Evolutionary conservation across 2,888 invertebrate species (phyloP), one percentile per base, ranked within the genome.

Genomic region (Tetanocera ferruginea): DNA sequence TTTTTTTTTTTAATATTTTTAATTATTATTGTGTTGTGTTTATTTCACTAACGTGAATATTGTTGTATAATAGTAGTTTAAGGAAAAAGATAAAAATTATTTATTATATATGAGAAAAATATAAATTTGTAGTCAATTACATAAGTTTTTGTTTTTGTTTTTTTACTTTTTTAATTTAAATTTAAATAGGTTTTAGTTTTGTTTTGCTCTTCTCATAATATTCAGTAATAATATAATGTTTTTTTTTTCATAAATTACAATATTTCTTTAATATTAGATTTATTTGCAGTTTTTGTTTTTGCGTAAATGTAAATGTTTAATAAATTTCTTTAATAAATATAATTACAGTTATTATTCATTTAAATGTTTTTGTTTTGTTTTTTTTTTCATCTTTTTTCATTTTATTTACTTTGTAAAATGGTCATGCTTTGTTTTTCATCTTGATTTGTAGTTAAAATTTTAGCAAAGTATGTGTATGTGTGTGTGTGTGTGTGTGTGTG

Each of bases 211-310:
- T 57, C 74, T 57, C 74, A 69, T 80, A 80, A 76, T 78, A 77
- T 64, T 78, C 79, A 71, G 71, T 77, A 76, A 79, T 72, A 77
- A 78, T 76, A 81, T 83, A 85, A 84, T n/a, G n/a, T n/a, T 78
- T 78, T 55, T 72, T 84, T 66, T 82, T 84, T 85, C 84, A 82
- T 81, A 81, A 80, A 86, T 82, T 80, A 77, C 74, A 81, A 51
- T 80, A 76, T 80, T 78, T 80, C 81, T 82, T 85, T 83, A 84
- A 84, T 81, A 77, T 81, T 81, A 80, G 72, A 81, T 81, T 81
- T 81, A 80, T 80, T 76, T 78, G 73, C 76, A 77, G 70, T 37
- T 43, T 80, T 80, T 76, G 78, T 80, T 80, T 28, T 74, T 52
- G 71, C 25, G 69, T 79, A 78, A 78, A 78, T 71, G 76, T 77